Evolutionary conservation across 2,888 invertebrate genomes (phyloP), one percentile per base, ranked within the genome.

Genomic region (Anthrax anthrax): DNA sequence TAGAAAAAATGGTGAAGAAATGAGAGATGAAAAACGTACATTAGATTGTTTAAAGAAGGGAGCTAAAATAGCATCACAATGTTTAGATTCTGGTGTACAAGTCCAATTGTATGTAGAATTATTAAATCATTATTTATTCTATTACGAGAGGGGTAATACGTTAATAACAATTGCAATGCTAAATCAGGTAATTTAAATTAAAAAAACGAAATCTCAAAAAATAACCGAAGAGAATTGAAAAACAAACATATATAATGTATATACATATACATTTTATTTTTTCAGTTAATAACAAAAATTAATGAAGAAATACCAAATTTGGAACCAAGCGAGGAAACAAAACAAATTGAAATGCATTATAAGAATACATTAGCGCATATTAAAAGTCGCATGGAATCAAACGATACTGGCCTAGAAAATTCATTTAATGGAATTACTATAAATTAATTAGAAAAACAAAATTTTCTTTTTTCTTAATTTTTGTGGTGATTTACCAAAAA

Each of bases 81-180:
- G 97, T 60, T 90, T 99, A 88, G 98, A 99, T 70, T 81, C 82
- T 17, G 85, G 88, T 3, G 94, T 96, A 8, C 96, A 97, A 72
- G 90, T 94, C 18, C 96, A 97, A 63, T 74, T 99, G 37, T 85
- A 92, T 62, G 90, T 94, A 5, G 97, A 97, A 64, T 76, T 98
- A 51, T 72, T 99, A 44, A 94, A 95, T 62, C 81, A 92, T 54
- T 94, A 96, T 69, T 80, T 95, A 44, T 86, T 90, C 65, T 91
- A 95, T 66, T 82, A 86, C 57, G 92, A 95, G 63, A 81, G 91
- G 53, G 89, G 89, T 47, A 88, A 89, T 65, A 73, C 69, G 1
- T 63, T 71, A 4, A 71, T 77, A 50, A 76, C 76, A 9, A 69
- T 72, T 4, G 64, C 66, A 18, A 72, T 76, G 52, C 69, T 78